Percentiles rank a stretch among this genome's conserved stretches.
phyloP scores from a whole-genome alignment of 2,113 vertebrate genomes.

The Tapirus terrestris region DNA sequence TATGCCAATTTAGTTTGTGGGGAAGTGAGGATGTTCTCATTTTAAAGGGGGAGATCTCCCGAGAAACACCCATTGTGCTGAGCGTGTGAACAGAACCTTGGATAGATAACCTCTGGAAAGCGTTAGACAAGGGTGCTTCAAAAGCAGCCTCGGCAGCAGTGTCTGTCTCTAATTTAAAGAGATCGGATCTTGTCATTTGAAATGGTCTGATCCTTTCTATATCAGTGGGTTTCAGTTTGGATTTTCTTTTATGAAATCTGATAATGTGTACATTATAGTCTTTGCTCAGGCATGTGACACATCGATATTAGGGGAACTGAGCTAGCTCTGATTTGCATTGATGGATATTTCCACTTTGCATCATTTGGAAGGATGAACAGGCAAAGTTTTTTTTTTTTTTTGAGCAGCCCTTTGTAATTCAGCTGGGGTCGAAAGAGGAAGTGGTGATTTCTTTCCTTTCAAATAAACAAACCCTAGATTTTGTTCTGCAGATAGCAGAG shows the following conservation, averaged over 20 bases:
- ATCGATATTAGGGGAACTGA: not conserved
- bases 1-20: not conserved
- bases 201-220: slow-evolving; percentile 43
- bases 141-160: not conserved
- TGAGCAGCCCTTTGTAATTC: not conserved
- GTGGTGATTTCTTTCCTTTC: not conserved
- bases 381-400: not conserved
- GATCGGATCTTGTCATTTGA: slow-evolving; percentile 24
- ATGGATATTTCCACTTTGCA: slow-evolving; percentile 8
- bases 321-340: slow-evolving; percentile 42
- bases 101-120: not conserved
- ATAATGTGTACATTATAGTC: not conserved
- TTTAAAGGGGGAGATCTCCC: not conserved
- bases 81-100: not conserved
- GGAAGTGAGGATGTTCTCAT: not conserved
- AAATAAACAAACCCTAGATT: not conserved
- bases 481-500: not conserved
- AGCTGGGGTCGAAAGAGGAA: not conserved
- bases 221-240: slow-evolving; percentile 23
- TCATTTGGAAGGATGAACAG: not conserved
- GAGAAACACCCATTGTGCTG: not conserved
- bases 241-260: slow-evolving; percentile 32
- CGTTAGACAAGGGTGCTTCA: not conserved
- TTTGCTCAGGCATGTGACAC: not conserved
- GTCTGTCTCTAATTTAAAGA: slow-evolving; percentile 30